These are phyloP conservation scores for Formica exsecta DNA, from an alignment of 1,140 invertebrate genomes.

Conservation along the genomic window DNA sequence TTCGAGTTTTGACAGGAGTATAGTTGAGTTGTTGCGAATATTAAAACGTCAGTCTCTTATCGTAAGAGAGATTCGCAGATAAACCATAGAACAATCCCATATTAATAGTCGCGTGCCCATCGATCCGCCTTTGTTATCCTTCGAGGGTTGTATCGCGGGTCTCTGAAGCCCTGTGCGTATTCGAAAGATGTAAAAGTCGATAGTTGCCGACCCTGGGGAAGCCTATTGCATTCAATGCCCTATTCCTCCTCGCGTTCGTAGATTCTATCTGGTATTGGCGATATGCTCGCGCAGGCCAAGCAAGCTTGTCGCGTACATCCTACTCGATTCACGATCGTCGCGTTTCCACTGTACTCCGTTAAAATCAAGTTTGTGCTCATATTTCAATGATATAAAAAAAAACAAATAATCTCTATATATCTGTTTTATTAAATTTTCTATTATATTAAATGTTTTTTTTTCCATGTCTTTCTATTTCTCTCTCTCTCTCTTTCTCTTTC, in stretches of 20 bases:
- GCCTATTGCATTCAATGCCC: slow-evolving; percentile 70
- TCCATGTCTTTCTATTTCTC: background rate
- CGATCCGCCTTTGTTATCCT: slow-evolving; percentile 70
- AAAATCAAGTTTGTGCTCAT: background rate
- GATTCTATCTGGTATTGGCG: slow-evolving; percentile 70
- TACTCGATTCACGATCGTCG: too few species aligned
- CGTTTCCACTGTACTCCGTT: too few species aligned
- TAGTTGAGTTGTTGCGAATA: slow-evolving; percentile 49
- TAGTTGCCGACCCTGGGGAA: slow-evolving; percentile 61
- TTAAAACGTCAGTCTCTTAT: slow-evolving; percentile 48
- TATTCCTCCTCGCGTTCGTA: slow-evolving; percentile 44
- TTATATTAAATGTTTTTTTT: background rate
- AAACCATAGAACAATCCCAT: slow-evolving; percentile 8
- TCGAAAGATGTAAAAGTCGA: slow-evolving; percentile 69
- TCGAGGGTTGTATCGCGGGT: slow-evolving; percentile 69
- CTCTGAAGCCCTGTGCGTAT: slow-evolving; percentile 61
- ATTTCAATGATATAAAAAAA: too few species aligned
- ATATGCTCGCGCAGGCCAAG: slow-evolving; percentile 63
- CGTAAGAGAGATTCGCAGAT: slow-evolving; percentile 15
- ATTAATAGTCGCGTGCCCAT: slow-evolving; percentile 61
- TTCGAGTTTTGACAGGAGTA: background rate
- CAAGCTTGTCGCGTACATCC: slow-evolving; percentile 68
- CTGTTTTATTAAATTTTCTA: background rate
- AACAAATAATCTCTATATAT: background rate
- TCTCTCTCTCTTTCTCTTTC: too few species aligned